These are phyloP conservation scores for Talpa occidentalis DNA, from an alignment of 2,113 vertebrate species.

Conservation along the genomic window DNA sequence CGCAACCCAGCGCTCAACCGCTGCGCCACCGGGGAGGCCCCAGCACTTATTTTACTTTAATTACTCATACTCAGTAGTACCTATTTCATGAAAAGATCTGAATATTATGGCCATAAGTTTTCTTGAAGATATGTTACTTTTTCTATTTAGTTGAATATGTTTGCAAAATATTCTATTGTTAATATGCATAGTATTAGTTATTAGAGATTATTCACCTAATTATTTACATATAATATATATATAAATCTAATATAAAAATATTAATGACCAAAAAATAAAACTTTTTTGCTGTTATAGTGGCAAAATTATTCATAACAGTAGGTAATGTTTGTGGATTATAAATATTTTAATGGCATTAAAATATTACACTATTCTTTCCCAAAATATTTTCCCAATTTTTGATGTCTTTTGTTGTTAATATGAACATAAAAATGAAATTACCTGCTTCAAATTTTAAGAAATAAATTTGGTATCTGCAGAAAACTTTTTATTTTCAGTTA, in stretches of 20 bases:
- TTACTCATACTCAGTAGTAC: background rate
- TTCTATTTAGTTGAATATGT: background rate
- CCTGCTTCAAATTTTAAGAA: constrained; percentile 21
- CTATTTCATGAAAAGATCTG: background rate
- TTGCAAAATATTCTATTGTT: background rate
- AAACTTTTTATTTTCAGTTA: background rate
- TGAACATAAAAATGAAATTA: constrained; percentile 37
- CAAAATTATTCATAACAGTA: background rate
- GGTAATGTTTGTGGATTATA: background rate
- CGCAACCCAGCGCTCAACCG: too few relatives aligned
- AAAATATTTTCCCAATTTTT: background rate
- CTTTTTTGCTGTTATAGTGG: background rate
- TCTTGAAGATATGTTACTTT: background rate
- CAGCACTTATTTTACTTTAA: background rate
- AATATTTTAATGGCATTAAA: background rate
- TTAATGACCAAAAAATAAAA: background rate
- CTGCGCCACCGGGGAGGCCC: too few relatives aligned
- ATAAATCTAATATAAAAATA: background rate
- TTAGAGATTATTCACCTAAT: background rate
- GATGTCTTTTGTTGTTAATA: background rate
- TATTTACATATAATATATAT: background rate
- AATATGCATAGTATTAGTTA: background rate
- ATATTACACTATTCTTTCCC: background rate
- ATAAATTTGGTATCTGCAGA: background rate
- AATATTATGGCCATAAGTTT: background rate